Conservation (phyloP, 2,113 vertebrate genomes). For the Urocolius indicus region DNA sequence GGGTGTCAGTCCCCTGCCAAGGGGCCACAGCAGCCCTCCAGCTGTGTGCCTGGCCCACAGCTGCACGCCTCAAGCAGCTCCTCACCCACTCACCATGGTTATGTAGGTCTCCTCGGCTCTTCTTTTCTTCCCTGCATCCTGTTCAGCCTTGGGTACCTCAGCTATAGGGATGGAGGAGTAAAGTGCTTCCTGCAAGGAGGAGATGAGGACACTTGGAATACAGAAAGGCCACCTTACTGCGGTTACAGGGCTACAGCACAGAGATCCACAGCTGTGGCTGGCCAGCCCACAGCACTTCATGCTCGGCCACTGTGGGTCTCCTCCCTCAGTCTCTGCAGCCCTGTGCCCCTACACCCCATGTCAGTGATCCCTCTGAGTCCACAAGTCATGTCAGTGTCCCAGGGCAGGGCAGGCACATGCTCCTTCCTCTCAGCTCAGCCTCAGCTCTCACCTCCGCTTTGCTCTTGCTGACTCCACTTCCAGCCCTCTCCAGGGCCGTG, state of each 20-base stretch:
- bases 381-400: fast-evolving
- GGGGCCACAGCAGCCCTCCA: background rate
- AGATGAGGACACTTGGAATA: background rate
- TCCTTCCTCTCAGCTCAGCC: background rate
- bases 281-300: background rate
- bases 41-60: fast-evolving
- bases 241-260: fast-evolving
- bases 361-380: fast-evolving
- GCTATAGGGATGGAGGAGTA: conserved; percentile 45
- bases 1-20: fast-evolving
- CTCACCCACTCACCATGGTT: conserved; percentile 71
- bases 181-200: background rate
- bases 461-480: background rate
- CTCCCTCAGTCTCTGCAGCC: background rate
- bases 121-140: background rate
- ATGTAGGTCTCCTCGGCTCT: conserved; percentile 71
- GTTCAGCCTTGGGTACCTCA: background rate
- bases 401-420: background rate
- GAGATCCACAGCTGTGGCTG: fast-evolving
- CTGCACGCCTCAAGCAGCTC: background rate
- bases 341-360: background rate
- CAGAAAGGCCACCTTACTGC: background rate
- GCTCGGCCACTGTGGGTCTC: background rate
- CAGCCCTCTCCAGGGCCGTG: background rate
- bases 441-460: conserved; percentile 44